phyloP scores from a whole-genome alignment of 2,888 invertebrate genomes.

The Chaetogeoica ovagalla region DNA sequence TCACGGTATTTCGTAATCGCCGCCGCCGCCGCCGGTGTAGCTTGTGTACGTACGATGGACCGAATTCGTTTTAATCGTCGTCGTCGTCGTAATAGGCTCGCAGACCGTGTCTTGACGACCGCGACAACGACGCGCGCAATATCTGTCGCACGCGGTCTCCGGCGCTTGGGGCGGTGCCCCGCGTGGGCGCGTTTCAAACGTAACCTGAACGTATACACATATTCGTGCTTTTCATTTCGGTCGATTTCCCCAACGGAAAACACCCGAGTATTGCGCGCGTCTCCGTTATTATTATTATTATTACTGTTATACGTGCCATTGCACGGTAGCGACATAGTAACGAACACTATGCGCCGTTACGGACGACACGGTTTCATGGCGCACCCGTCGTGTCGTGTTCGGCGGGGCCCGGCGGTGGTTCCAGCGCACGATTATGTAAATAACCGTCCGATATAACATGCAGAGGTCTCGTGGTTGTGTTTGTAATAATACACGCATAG shows the following conservation, averaged over 20 bases:
- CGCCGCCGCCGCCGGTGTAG: too few species aligned
- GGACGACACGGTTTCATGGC: not conserved
- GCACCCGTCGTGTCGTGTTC: not conserved
- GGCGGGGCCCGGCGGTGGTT: not conserved
- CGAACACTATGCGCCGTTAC: not conserved
- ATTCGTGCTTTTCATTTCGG: constrained; percentile 40
- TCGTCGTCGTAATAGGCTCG: too few species aligned
- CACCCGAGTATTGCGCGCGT: constrained; percentile 11
- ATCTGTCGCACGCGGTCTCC: too few species aligned
- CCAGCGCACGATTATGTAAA: constrained; percentile 36
- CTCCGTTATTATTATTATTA: constrained; percentile 5
- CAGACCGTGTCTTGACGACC: too few species aligned
- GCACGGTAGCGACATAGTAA: not conserved
- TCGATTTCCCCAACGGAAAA: constrained; percentile 48
- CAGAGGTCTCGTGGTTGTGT: not conserved
- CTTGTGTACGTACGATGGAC: too few species aligned
- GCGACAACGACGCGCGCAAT: too few species aligned
- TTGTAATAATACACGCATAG: too few species aligned
- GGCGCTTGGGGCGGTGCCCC: not conserved
- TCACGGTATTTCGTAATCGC: too few species aligned
- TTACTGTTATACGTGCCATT: too few species aligned
- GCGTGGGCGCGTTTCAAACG: not conserved
- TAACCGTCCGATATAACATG: not conserved
- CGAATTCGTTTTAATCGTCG: too few species aligned
- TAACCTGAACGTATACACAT: constrained; percentile 19